These are phyloP conservation scores for Suncus etruscus DNA, from an alignment of 2,113 vertebrate genomes.

Conservation along the genomic window DNA sequence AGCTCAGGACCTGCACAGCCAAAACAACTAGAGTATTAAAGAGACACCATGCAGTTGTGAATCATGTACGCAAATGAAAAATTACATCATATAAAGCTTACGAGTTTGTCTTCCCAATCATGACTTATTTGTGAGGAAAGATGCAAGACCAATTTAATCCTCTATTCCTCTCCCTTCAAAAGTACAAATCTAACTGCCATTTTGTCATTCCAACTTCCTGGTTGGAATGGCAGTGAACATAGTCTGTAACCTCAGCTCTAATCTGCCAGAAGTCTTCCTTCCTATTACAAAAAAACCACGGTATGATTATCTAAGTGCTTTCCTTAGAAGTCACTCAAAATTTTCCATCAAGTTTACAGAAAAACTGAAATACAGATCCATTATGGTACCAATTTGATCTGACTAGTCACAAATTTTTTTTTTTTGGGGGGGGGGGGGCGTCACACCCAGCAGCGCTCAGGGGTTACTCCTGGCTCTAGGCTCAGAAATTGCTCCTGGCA, in stretches of 20 bases:
- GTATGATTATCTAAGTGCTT: slow-evolving; percentile 1
- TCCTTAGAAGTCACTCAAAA: slow-evolving; percentile 53
- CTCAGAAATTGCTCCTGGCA: too few relatives aligned
- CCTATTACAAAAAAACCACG: slow-evolving; percentile 46
- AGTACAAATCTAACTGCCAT: slow-evolving; percentile 44
- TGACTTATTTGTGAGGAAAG: slow-evolving; percentile 40
- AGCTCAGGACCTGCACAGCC: slow-evolving; percentile 18
- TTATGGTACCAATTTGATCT: background rate
- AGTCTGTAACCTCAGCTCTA: slow-evolving; percentile 15
- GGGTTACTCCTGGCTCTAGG: too few relatives aligned
- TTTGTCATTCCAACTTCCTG: slow-evolving; percentile 54
- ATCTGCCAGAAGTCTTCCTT: slow-evolving; percentile 22
- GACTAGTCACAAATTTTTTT: background rate
- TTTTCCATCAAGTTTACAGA: slow-evolving; percentile 34
- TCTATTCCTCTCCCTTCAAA: background rate
- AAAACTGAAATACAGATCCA: slow-evolving; percentile 58
- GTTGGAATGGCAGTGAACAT: background rate
- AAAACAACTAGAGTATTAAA: slow-evolving; percentile 51
- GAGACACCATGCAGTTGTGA: background rate
- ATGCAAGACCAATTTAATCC: slow-evolving; percentile 48
- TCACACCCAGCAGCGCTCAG: too few relatives aligned
- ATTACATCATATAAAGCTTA: slow-evolving; percentile 9
- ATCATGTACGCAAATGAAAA: slow-evolving; percentile 28
- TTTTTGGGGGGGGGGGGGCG: too few relatives aligned
- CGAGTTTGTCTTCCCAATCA: slow-evolving; percentile 54